Conservation (phyloP, 2,888 invertebrate genomes). For the Apotomis turbidana region DNA sequence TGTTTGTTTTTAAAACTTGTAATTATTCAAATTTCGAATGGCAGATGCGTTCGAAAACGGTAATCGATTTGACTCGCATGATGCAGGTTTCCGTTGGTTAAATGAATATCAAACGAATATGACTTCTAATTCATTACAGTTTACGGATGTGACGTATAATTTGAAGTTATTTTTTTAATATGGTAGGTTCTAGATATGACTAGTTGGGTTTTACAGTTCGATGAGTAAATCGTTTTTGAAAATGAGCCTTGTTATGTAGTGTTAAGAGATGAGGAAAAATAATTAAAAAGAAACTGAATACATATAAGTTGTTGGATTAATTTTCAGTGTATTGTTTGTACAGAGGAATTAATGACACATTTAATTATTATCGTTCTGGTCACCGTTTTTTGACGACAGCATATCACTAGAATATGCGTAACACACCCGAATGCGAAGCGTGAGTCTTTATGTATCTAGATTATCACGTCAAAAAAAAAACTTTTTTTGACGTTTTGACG, state of each 20-base stretch:
- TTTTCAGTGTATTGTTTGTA: constrained; percentile 45
- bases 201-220: not conserved
- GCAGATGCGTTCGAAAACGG: constrained; percentile 73
- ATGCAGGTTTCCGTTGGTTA: constrained; percentile 6
- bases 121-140: not conserved
- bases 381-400: not conserved
- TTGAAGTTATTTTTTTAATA: not conserved
- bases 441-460: no score
- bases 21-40: constrained; percentile 80
- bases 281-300: not conserved
- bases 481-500: no score
- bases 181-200: constrained; percentile 14
- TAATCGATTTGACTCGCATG: constrained; percentile 59
- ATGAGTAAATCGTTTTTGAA: not conserved
- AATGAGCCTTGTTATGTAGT: not conserved
- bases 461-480: no score
- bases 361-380: constrained; percentile 53
- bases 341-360: constrained; percentile 61
- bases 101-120: constrained; percentile 25
- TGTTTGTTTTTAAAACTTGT: constrained; percentile 69
- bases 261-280: not conserved
- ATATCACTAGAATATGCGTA: no score
- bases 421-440: no score
- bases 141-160: not conserved
- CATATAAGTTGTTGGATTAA: constrained; percentile 13